These are phyloP conservation scores for Andrena camellia DNA, from an alignment of 2,888 invertebrate genomes.

Conservation along the genomic window DNA sequence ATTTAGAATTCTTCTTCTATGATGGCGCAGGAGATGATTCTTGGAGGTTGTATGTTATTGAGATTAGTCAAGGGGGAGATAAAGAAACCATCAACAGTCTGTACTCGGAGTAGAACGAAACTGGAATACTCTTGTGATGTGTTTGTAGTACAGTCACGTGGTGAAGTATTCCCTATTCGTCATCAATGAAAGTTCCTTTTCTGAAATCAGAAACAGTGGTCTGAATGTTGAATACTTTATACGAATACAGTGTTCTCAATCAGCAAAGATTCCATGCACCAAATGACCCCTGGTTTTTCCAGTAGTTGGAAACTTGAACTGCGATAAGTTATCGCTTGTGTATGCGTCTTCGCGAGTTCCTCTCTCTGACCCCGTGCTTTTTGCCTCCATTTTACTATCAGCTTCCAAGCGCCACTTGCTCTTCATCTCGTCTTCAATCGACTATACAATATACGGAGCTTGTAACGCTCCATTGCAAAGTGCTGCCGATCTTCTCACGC, in stretches of 20 bases:
- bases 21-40: too few relatives aligned
- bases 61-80: too few relatives aligned
- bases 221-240: neutral
- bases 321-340: conserved; percentile 55
- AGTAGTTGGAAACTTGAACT: conserved; percentile 27
- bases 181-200: neutral
- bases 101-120: too few relatives aligned
- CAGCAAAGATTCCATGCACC: neutral
- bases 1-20: too few relatives aligned
- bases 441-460: neutral
- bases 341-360: neutral
- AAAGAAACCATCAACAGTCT: too few relatives aligned
- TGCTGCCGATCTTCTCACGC: neutral
- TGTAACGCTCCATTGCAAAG: neutral
- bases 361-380: neutral
- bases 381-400: neutral
- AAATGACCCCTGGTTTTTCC: conserved; percentile 19
- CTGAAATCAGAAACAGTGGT: neutral
- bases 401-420: neutral
- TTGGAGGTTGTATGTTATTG: too few relatives aligned
- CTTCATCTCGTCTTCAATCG: neutral
- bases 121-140: too few relatives aligned
- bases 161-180: neutral
- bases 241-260: neutral
- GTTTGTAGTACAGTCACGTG: neutral